These are phyloP conservation scores for Oncorhynchus tshawytscha DNA, from an alignment of 2,113 vertebrate species.

Conservation along the genomic window DNA sequence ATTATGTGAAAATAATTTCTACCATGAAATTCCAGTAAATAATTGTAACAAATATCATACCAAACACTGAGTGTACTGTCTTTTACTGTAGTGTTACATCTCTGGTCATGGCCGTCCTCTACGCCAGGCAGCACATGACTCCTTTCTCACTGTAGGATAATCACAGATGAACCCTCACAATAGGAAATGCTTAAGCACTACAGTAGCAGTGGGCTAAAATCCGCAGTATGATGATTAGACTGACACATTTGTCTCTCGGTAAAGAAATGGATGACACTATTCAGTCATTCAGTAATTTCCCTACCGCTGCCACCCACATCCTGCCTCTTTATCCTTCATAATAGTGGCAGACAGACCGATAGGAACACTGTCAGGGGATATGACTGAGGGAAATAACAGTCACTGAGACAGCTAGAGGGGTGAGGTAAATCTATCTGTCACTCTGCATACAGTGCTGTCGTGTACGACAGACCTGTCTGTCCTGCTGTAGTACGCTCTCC, in stretches of 20 bases:
- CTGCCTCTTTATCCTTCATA: slow-evolving; percentile 74
- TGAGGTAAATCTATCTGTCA: slow-evolving; percentile 53
- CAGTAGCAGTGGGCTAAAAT: slow-evolving; percentile 88
- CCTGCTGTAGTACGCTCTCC: not conserved
- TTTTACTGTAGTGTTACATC: slow-evolving; percentile 44
- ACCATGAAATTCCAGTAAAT: not conserved
- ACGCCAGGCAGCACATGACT: slow-evolving; percentile 60
- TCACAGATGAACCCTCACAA: slow-evolving; percentile 82
- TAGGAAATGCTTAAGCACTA: slow-evolving; percentile 86
- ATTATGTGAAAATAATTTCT: not conserved
- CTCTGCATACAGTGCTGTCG: slow-evolving; percentile 60
- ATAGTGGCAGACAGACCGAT: slow-evolving; percentile 63
- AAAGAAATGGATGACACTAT: slow-evolving; percentile 75
- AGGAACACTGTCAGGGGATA: slow-evolving; percentile 39
- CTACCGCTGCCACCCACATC: slow-evolving; percentile 55
- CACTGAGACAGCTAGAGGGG: slow-evolving; percentile 38
- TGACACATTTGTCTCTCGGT: slow-evolving; percentile 76
- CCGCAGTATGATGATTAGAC: slow-evolving; percentile 89
- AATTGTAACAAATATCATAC: not conserved
- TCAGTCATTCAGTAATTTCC: slow-evolving; percentile 65
- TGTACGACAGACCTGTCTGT: slow-evolving; percentile 54
- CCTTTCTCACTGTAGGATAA: slow-evolving; percentile 82
- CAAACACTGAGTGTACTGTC: no score
- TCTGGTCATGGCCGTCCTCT: slow-evolving; percentile 64
- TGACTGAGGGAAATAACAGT: slow-evolving; percentile 49